Conservation (phyloP, 2,888 invertebrate species). For the Eupithecia subfuscata region DNA sequence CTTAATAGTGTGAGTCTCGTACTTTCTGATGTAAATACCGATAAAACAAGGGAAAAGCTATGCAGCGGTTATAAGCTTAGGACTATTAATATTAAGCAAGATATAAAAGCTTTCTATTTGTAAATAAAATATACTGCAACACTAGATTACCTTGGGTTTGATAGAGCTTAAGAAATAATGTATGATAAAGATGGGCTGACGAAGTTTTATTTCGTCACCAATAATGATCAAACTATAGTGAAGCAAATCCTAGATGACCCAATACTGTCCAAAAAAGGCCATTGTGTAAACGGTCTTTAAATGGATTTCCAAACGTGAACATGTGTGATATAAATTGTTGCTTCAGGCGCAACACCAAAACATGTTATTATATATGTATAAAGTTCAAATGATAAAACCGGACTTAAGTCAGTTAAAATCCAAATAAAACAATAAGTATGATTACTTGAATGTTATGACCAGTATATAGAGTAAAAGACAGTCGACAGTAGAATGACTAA, state of each 20-base stretch:
- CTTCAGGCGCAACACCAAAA: neutral
- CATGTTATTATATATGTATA: neutral
- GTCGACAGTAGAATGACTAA: neutral
- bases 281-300: slow-evolving; percentile 7
- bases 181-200: neutral
- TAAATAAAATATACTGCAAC: neutral
- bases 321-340: neutral
- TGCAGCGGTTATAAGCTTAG: neutral
- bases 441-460: neutral
- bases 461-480: neutral
- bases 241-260: slow-evolving; percentile 7
- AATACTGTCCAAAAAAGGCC: slow-evolving; percentile 3
- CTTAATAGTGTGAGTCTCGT: too few relatives aligned
- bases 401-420: neutral
- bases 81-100: neutral
- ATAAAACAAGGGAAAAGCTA: neutral
- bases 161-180: neutral
- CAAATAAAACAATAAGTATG: neutral
- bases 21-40: neutral
- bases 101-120: neutral
- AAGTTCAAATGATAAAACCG: neutral
- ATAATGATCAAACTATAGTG: slow-evolving; percentile 3
- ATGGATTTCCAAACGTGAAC: slow-evolving; percentile 3
- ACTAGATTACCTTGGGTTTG: slow-evolving; percentile 1
- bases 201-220: slow-evolving; percentile 5